A percentile compares a stretch with the other conserved stretches of the same genome.
Evolutionary conservation across 2,113 vertebrate genomes (phyloP).

Genomic region (Notarius quadriscutis): DNA sequence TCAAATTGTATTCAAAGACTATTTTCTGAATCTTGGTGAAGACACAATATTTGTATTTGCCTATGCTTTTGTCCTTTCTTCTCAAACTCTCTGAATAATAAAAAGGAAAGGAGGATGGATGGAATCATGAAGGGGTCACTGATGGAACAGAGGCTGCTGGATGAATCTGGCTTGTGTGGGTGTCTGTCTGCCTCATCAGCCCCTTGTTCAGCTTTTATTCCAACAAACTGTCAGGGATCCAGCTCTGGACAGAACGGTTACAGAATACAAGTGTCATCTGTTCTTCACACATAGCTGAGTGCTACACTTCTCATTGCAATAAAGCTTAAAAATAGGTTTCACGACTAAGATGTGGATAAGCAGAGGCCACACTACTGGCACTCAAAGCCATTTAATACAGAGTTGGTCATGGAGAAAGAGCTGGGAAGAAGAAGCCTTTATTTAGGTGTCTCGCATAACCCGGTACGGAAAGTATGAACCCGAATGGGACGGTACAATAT

Average conservation of each 20-base stretch:
- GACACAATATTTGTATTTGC: background rate
- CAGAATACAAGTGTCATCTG: constrained; percentile 19
- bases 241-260: background rate
- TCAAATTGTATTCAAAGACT: background rate
- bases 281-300: background rate
- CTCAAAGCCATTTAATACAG: background rate
- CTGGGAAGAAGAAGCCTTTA: no score
- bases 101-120: background rate
- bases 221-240: background rate
- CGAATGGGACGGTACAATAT: no score
- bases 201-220: constrained; percentile 12
- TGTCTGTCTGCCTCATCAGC: background rate
- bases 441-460: no score
- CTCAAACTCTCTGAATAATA: background rate
- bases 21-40: background rate
- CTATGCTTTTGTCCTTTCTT: background rate
- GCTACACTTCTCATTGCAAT: background rate
- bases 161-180: constrained; percentile 14
- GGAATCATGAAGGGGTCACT: background rate
- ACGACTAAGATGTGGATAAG: background rate
- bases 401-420: background rate
- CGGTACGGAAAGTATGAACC: no score
- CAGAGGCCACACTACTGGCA: background rate
- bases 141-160: background rate
- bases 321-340: background rate